Evolutionary conservation across 2,113 vertebrate species (phyloP), one percentile per base, ranked within the genome.

Genomic region (Campylomormyrus numenius): DNA sequence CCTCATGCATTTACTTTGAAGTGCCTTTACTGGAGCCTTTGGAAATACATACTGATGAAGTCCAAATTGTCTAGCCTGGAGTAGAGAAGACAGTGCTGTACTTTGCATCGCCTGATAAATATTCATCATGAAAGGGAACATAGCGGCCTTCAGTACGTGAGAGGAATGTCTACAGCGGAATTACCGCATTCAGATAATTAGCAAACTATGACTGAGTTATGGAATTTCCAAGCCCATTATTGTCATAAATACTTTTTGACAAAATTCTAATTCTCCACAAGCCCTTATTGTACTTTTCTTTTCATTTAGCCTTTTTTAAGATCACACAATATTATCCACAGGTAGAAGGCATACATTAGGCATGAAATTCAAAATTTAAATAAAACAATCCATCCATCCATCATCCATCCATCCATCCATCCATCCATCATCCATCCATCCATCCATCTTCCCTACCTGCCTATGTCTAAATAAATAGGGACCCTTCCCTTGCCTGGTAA

Each of bases 1-100:
- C 95, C 96, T 98, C 96, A 98, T 97, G 97, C 98, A 96, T 97
- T 97, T 97, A 95, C 95, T 98, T 98, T 99, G 97, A 98, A 98
- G 97, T 97, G 96, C 96, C 96, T 98, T 98, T 98, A 96, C 96
- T 97, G 95, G 97, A 97, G 97, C 97, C 97, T 96, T 97, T 96
- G 96, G 96, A 97, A 98, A 98, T 98, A 96, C 97, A 98, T 97
- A 98, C 97, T 98, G 97, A 98, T 98, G 97, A 98, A 97, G 97
- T 97, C 97, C 97, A 98, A 98, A 98, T 98, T 97, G 97, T 97
- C 97, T 97, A 96, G 96, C 97, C 97, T 97, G 95, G 95, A 97
- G 97, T 39, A 96, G 95, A 97, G 95, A 96, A 96, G 96, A 96
- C 96, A 96, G 96, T 97, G 96, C 95, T 96, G 96, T 96, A 95